Evolutionary conservation across 2,888 invertebrate species (phyloP), one percentile per base, ranked within the genome.

Genomic region (Hirtodrosophila trivittata): DNA sequence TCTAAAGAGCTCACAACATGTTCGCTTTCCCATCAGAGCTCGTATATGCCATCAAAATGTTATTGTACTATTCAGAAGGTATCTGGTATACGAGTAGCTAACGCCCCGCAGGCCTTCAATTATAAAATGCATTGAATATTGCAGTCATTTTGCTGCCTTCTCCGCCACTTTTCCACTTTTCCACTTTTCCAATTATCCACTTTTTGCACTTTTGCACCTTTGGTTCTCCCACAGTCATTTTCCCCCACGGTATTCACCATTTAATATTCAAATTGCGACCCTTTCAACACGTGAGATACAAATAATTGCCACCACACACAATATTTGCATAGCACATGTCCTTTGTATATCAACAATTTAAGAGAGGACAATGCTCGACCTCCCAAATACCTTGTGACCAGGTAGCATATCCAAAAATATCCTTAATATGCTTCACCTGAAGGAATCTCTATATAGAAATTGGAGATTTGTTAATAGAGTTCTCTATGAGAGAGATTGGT

Each of bases 211-310:
- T 16, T 18, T 39, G 8, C 39, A 21, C 18, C 18, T 21, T 21
- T 21, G 18, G 3, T 21, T 21, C 18, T 21, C 8, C 30, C 21
- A 39, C 64, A 45, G 7, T 63, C 14, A 41, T 62, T 45, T 26
- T 32, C 13, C 7, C 37, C 13, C 28, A 39, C 30, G 13, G 42
- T 25, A 33, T 38, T 10, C 2, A 14, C 12, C 8, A 71, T 71
- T 71, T 49, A 49, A 62, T 49, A 58, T 67, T 67, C 54, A 67
- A 72, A 72, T 45, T 51, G 73, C 35, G 51, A 10, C 26, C n/a
- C 35, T 42, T 49, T 43, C 13, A 18, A 26, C 49, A 37, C 41
- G 49, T 13, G 39, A 57, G 16, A 54, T 26, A 49, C 46, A 60
- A 66, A 57, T 66, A 66, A 66, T 60, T 69, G 43, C 55, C 33